Conservation (phyloP, 2,888 invertebrate species). For the Zaprionus bogoriensis region DNA sequence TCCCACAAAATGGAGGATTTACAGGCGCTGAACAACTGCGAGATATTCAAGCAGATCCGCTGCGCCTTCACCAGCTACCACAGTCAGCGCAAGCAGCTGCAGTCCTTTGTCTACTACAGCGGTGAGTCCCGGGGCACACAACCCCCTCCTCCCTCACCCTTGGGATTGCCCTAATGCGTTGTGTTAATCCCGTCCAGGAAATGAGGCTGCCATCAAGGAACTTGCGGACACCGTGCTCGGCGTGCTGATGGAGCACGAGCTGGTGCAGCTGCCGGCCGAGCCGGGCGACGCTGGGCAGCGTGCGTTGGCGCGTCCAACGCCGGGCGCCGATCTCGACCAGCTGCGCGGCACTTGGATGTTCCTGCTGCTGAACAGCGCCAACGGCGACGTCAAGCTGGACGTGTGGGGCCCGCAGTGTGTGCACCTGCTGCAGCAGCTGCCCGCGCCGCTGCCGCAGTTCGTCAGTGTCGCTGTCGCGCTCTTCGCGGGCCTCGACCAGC, state of each 20-base stretch:
- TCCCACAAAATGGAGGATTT: slow-evolving; percentile 26
- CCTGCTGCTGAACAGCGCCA: slow-evolving; percentile 37
- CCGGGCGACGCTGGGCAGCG: background rate
- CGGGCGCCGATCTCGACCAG: slow-evolving; percentile 21
- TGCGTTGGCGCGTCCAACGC: background rate
- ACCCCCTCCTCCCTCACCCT: background rate
- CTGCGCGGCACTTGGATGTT: slow-evolving; percentile 52
- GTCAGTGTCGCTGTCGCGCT: slow-evolving; percentile 36
- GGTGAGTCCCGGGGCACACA: slow-evolving; percentile 35
- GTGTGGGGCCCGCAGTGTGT: slow-evolving; percentile 33
- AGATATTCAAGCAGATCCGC: slow-evolving; percentile 48
- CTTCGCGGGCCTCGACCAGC: slow-evolving; percentile 40
- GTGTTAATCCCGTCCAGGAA: slow-evolving; percentile 25
- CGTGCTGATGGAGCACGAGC: slow-evolving; percentile 42
- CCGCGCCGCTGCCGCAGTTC: slow-evolving; percentile 35
- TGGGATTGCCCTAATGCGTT: background rate
- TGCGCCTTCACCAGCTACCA: slow-evolving; percentile 17
- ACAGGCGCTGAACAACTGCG: slow-evolving; percentile 42
- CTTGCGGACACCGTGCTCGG: slow-evolving; percentile 14
- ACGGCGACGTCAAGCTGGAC: background rate
- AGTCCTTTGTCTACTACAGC: slow-evolving; percentile 40
- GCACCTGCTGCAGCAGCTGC: slow-evolving; percentile 43
- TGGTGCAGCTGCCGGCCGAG: slow-evolving; percentile 11
- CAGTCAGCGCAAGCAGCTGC: slow-evolving; percentile 8
- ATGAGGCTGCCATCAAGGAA: slow-evolving; percentile 31